phyloP scores from a whole-genome alignment of 2,113 vertebrate species.

The Macquaria ambigua region DNA sequence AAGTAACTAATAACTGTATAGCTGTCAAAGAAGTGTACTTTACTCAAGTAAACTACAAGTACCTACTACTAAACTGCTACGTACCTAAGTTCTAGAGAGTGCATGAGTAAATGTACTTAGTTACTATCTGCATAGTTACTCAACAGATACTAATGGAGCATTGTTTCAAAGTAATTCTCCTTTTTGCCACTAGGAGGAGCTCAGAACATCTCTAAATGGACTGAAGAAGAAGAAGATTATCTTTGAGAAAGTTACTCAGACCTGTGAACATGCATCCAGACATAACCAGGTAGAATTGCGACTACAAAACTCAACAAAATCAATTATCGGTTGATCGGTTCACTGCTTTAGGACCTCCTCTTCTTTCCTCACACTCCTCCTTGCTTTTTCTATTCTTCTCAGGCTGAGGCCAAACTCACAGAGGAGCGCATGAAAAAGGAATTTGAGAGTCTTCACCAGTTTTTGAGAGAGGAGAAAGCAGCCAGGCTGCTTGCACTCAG shows the following conservation, averaged over 20 bases:
- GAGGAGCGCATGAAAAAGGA: slow-evolving; percentile 61
- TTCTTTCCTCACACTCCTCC: background rate
- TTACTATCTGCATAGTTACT: background rate
- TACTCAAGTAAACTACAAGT: background rate
- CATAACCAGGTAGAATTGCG: slow-evolving; percentile 37
- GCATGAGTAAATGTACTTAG: background rate
- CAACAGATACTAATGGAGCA: background rate
- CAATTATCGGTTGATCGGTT: background rate
- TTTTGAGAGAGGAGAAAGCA: slow-evolving; percentile 56
- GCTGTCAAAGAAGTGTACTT: background rate
- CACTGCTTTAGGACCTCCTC: background rate
- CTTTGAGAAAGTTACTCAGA: slow-evolving; percentile 24
- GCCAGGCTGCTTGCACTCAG: slow-evolving; percentile 39
- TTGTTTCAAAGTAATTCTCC: background rate
- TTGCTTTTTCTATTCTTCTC: background rate
- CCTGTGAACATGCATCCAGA: slow-evolving; percentile 19
- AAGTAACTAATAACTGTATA: background rate
- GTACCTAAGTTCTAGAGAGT: background rate
- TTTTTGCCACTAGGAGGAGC: slow-evolving; percentile 50
- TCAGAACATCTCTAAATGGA: slow-evolving; percentile 35
- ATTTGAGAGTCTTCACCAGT: slow-evolving; percentile 63
- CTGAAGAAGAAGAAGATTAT: slow-evolving; percentile 13
- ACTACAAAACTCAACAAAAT: background rate
- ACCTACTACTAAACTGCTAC: background rate
- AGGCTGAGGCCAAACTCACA: slow-evolving; percentile 54